Base-by-base conservation (phyloP, 2,113 vertebrate genomes). In the Eulemur macaco region DNA sequence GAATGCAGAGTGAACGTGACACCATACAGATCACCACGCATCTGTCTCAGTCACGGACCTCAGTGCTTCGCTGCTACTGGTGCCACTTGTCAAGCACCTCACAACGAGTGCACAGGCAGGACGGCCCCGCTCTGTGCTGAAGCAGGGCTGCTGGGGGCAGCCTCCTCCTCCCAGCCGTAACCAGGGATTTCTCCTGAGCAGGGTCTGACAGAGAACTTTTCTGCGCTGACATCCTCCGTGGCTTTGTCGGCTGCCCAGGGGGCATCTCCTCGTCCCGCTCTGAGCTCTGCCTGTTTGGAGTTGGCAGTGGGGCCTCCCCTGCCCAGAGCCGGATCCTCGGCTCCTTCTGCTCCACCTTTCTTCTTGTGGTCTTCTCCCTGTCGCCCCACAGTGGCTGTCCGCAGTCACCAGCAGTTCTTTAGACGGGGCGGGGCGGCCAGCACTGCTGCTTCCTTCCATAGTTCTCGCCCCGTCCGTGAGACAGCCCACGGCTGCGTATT, bases 1-100 rank as follows among this genome's bases (percentile, higher is more conserved):
- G 37, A 25, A 27, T 4, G 42, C n/a, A 10, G 29, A 58, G n/a
- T 0, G 17, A 15, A 9, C 0, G 0, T 3, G 39, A 29, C 6
- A 1, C 58, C 29, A 18, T 9, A 23, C 29, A 23, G 37, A 20
- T 54, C 10, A 42, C 5, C 10, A 27, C 0, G 23, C 7, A 7
- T 52, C 54, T 37, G 80, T 60, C 23, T 31, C 1, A 13, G 25
- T 37, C 8, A 5, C 52, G 60, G 34, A 13, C 12, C 1, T 6
- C 14, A 17, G 88, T 0, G 34, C 21, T 42, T 10, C 52, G 45
- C 9, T 10, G 0, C 13, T 42, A n/a, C 45, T 9, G 8, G 37
- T 23, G 9, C 37, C 31, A 25, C 29, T 3, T 10, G 45, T 6
- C 1, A 7, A 14, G 60, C 11, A 25, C 27, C 27, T n/a, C 14